Percentiles rank a stretch among this genome's conserved stretches.
These are phyloP conservation scores for Amphimallon solstitiale DNA, from an alignment of 2,888 invertebrate species.

Conservation along the genomic window DNA sequence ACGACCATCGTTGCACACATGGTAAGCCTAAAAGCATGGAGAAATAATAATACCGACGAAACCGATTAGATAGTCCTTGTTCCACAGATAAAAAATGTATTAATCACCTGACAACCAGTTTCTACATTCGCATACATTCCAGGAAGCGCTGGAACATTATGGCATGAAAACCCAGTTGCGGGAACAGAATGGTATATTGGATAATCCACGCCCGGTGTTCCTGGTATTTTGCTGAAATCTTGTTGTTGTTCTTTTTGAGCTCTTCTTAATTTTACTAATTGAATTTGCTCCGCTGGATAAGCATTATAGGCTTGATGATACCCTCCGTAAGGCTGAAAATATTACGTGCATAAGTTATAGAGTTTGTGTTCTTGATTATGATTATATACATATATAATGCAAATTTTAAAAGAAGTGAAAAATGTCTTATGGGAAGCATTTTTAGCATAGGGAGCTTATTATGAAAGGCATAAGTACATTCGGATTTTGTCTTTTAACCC, in stretches of 20 bases:
- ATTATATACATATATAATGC: too few relatives aligned
- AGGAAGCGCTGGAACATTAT: constrained; percentile 80
- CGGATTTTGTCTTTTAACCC: too few relatives aligned
- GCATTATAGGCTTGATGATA: constrained; percentile 25
- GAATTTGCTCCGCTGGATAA: constrained; percentile 9
- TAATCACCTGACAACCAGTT: constrained; percentile 87
- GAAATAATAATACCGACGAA: neutral
- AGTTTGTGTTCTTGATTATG: too few relatives aligned
- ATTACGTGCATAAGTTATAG: too few relatives aligned
- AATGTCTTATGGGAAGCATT: too few relatives aligned
- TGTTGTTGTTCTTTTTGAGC: constrained; percentile 75
- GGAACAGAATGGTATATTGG: constrained; percentile 83
- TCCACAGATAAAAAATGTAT: neutral
- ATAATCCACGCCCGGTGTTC: constrained; percentile 82
- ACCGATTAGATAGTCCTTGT: constrained; percentile 20
- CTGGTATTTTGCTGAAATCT: constrained; percentile 83
- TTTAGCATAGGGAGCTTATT: too few relatives aligned
- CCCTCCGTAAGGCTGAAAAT: constrained; percentile 7
- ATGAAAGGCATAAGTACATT: too few relatives aligned
- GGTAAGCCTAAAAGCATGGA: constrained; percentile 74
- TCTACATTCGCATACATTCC: constrained; percentile 94
- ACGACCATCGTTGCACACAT: constrained; percentile 87
- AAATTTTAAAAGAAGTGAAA: too few relatives aligned
- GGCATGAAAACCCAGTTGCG: constrained; percentile 81
- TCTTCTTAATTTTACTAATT: constrained; percentile 51